A percentile compares a stretch with the other conserved stretches of the same genome.
Evolutionary conservation across 2,113 vertebrate species (phyloP).

Genomic region (Thymallus thymallus): DNA sequence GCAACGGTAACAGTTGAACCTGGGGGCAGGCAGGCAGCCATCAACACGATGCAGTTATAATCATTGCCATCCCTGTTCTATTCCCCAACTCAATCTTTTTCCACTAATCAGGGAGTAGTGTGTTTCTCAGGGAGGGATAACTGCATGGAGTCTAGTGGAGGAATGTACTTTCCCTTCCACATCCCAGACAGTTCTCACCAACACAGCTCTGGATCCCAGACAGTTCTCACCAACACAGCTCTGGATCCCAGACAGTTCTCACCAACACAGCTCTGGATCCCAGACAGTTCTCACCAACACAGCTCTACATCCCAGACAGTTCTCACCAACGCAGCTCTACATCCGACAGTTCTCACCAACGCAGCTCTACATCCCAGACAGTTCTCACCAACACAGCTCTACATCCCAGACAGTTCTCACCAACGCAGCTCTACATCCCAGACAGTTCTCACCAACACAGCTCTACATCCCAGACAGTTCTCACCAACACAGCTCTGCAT

Average conservation of each 20-base stretch:
- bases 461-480: constrained; percentile 22
- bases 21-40: constrained; percentile 5
- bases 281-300: constrained; percentile 14
- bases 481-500: constrained; percentile 20
- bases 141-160: constrained; percentile 19
- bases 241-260: constrained; percentile 7
- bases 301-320: constrained; percentile 23
- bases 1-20: constrained; percentile 10
- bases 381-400: constrained; percentile 33
- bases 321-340: constrained; percentile 33
- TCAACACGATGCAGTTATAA: constrained; percentile 44
- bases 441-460: constrained; percentile 19
- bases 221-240: constrained; percentile 21
- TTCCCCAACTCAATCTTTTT: constrained; percentile 34
- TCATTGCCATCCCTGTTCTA: constrained; percentile 5
- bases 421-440: constrained; percentile 27
- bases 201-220: neutral
- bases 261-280: too few relatives aligned
- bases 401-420: constrained; percentile 8
- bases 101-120: constrained; percentile 37
- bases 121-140: constrained; percentile 30
- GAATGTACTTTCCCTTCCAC: constrained; percentile 39
- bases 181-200: constrained; percentile 11
- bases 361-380: constrained; percentile 24
- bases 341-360: constrained; percentile 16